Base-by-base conservation (phyloP, 92 coral and sea anemone species). In the Paramuricea clavata region DNA sequence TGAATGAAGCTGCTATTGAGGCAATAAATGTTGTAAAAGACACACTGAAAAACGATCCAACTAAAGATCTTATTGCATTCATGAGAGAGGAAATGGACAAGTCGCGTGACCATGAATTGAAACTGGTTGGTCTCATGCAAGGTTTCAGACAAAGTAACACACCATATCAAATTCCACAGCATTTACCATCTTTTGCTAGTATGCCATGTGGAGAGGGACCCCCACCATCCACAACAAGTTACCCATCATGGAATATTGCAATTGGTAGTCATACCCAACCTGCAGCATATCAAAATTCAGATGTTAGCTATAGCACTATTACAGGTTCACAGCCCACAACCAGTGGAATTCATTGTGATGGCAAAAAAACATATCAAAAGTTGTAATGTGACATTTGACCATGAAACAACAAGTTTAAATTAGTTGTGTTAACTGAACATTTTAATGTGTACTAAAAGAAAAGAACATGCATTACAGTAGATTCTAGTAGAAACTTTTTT, bases 21-120 rank as follows among this genome's bases (percentile, higher is more conserved):
- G 78, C 78, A 39, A 72, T 72, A 22, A 44, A 72, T 39, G 57
- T 72, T 39, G 78, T 72, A 39, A 72, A 72, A 27, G 54, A 72
- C 16, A 25, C 32, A 2, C 52, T 72, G 15, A 39, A 72, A 72
- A 72, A 72, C 36, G 78, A 72, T 72, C 41, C 78, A 72, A 72
- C 78, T 34, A 72, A 72, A 41, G 54, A 72, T 72, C 50, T 72
- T n/a, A 72, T 72, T 39, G 57, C 50, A 1, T 72, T 72, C 41
- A 72, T 72, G 78, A 39, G 23, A 19, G 78, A 72, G 12, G 78
- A 72, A 41, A 72, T 72, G 78, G 52, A 69, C 9, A 69, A 69
- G 75, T 72, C 78, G 5, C 78, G 52, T 17, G 78, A 72, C 7
- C 78, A 72, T 41, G 78, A 72, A 72, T 22, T 72, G 31, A 71